Evolutionary conservation across 2,888 invertebrate species (phyloP).

Genomic region (Drosophila lutescens): DNA sequence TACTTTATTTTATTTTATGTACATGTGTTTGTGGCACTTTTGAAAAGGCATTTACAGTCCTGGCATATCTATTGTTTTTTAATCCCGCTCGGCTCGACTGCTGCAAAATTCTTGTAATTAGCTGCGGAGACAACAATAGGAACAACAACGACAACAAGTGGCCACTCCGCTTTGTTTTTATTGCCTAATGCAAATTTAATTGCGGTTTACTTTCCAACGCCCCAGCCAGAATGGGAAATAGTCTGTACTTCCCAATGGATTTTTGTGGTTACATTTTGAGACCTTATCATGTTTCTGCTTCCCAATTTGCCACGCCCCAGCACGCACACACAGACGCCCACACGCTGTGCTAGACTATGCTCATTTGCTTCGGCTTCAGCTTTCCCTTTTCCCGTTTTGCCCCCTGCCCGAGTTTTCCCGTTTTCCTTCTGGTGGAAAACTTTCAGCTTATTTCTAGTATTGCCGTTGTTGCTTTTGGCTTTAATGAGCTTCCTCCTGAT

Average conservation of each 20-base stretch:
- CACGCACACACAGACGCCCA: constrained; percentile 32
- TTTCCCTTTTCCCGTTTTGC: background rate
- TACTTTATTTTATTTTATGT: constrained; percentile 11
- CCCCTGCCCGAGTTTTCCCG: background rate
- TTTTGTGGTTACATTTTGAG: constrained; percentile 30
- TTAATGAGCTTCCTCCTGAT: constrained; percentile 41
- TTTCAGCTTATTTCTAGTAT: constrained; percentile 36
- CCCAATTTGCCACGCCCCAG: constrained; percentile 37
- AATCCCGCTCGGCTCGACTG: constrained; percentile 19
- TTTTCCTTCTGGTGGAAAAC: constrained; percentile 24
- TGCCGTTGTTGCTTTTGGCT: constrained; percentile 27
- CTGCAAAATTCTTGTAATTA: constrained; percentile 34
- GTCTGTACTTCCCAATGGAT: constrained; percentile 38
- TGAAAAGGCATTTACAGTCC: constrained; percentile 24
- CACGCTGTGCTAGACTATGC: constrained; percentile 33
- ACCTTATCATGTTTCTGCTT: constrained; percentile 38
- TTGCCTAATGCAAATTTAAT: constrained; percentile 47
- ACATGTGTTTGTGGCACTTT: constrained; percentile 43
- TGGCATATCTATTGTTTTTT: constrained; percentile 19
- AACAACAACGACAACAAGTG: constrained; percentile 24
- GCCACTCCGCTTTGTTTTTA: constrained; percentile 19
- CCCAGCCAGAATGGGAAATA: constrained; percentile 27
- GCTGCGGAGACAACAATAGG: constrained; percentile 14
- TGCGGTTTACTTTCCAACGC: constrained; percentile 41
- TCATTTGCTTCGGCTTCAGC: constrained; percentile 27